phyloP scores from a whole-genome alignment of 1,140 invertebrate genomes.

The Nomia melanderi region DNA sequence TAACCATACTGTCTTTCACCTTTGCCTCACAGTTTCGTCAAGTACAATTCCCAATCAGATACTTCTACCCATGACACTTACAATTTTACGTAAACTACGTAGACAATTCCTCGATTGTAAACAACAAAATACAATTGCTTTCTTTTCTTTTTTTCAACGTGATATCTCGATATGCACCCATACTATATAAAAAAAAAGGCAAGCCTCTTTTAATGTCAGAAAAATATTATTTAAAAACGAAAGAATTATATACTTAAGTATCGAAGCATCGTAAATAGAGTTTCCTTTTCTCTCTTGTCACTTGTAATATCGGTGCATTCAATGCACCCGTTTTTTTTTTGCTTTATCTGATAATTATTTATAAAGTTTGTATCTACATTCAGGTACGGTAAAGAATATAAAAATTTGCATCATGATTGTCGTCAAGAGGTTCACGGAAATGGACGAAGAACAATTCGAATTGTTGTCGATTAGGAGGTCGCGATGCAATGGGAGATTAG shows the following conservation, averaged over 20 bases:
- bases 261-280: slow-evolving; percentile 24
- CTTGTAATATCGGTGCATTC: background rate
- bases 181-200: background rate
- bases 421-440: background rate
- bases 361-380: slow-evolving; percentile 29
- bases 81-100: slow-evolving; percentile 2
- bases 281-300: background rate
- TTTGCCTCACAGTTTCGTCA: slow-evolving; percentile 2
- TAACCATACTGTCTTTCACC: slow-evolving; percentile 29
- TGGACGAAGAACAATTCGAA: background rate
- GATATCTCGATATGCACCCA: slow-evolving; percentile 1
- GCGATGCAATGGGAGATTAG: background rate
- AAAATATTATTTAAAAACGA: slow-evolving; percentile 1
- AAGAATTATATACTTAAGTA: slow-evolving; percentile 38
- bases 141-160: background rate
- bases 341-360: slow-evolving; percentile 6
- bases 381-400: slow-evolving; percentile 14
- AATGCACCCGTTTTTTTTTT: slow-evolving; percentile 11
- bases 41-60: slow-evolving; percentile 7
- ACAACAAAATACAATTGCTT: background rate
- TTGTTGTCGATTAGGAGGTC: slow-evolving; percentile 7
- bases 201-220: slow-evolving; percentile 12
- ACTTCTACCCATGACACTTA: background rate
- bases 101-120: slow-evolving; percentile 8
- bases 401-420: background rate